Percentiles rank a stretch among this genome's conserved stretches.
phyloP scores from a whole-genome alignment of 2,113 vertebrate species.

The Halichoerus grypus region DNA sequence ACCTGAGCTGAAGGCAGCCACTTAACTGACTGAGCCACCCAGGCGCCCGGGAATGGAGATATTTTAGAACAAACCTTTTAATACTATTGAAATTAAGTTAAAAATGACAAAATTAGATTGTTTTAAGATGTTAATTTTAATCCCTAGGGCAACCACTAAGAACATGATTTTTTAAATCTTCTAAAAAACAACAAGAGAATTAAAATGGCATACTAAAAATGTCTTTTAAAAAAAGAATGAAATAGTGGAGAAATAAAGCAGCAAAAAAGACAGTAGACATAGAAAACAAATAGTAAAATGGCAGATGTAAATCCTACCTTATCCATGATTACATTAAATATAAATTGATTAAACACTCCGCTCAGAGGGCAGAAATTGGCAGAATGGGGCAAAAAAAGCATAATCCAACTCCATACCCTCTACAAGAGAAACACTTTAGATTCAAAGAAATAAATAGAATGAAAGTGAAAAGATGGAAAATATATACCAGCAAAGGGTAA shows the following conservation, averaged over 20 bases:
- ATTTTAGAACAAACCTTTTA: neutral
- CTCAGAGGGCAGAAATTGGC: neutral
- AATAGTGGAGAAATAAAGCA: neutral
- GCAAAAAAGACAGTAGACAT: neutral
- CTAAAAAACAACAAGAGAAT: neutral
- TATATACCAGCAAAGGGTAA: neutral
- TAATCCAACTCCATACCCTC: neutral
- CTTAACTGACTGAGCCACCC: too few species aligned
- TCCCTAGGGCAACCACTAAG: neutral
- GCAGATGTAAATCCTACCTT: neutral
- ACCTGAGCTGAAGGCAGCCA: too few species aligned
- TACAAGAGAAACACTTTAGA: neutral
- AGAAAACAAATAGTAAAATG: neutral
- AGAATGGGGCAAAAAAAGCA: neutral
- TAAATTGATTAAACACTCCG: neutral
- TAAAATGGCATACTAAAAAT: neutral
- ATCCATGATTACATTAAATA: neutral
- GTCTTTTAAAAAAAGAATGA: neutral
- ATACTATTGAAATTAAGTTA: neutral
- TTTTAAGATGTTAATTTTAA: slow-evolving; percentile 11
- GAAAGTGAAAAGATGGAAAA: neutral
- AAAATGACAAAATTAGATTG: neutral
- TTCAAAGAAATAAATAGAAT: neutral
- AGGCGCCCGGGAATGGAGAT: neutral
- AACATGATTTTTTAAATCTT: neutral